Conservation (phyloP, 2,797 vertebrate species). For the Alca torda region DNA sequence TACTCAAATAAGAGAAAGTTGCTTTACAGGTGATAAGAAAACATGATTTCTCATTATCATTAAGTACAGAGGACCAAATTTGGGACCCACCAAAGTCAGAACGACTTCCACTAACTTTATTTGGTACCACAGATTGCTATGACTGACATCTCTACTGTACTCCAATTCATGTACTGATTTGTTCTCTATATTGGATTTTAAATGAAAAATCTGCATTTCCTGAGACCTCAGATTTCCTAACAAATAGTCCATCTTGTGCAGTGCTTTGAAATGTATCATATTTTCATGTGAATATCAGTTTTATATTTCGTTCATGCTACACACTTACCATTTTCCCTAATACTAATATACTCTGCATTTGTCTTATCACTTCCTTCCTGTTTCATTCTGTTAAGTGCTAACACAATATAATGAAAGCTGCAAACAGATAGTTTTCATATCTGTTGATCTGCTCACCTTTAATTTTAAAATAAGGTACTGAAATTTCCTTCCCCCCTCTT, state of each 20-base stretch:
- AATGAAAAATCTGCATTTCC: background rate
- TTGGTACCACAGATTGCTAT: background rate
- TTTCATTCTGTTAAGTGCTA: background rate
- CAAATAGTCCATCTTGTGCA: background rate
- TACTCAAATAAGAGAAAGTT: background rate
- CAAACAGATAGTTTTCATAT: slow-evolving; percentile 14
- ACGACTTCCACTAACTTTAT: background rate
- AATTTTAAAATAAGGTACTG: slow-evolving; percentile 25
- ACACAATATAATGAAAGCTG: background rate
- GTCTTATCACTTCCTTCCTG: background rate
- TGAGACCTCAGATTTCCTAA: background rate
- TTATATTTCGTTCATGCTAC: background rate
- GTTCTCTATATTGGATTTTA: background rate
- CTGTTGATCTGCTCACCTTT: slow-evolving; percentile 32
- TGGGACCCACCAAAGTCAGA: background rate
- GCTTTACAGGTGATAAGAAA: background rate
- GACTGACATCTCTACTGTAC: background rate
- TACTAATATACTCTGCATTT: background rate
- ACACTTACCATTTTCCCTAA: background rate
- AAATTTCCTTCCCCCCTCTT: background rate
- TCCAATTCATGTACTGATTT: background rate
- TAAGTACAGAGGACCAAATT: background rate
- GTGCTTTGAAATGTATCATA: background rate
- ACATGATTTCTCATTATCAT: background rate
- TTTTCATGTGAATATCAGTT: background rate